These are phyloP conservation scores for Sinocyclocheilus anshuiensis DNA, from an alignment of 2,113 vertebrate species.

Conservation along the genomic window DNA sequence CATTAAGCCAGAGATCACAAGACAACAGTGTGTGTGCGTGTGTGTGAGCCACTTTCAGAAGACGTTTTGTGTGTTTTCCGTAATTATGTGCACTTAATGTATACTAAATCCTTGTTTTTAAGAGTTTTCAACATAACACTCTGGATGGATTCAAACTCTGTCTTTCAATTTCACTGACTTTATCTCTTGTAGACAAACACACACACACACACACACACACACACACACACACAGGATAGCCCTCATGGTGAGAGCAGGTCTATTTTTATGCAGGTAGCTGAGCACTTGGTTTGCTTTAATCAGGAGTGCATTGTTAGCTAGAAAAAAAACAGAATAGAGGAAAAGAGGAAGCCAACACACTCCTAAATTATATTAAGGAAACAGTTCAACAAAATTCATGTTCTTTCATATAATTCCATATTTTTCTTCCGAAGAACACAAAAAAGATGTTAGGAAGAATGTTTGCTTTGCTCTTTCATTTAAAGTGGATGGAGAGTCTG, in stretches of 20 bases:
- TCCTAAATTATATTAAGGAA: neutral
- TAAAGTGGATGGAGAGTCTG: neutral
- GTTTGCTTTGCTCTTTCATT: neutral
- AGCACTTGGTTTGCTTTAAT: constrained; percentile 55
- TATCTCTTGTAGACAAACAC: constrained; percentile 44
- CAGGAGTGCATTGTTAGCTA: constrained; percentile 53
- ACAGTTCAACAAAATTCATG: neutral
- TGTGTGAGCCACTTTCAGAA: neutral
- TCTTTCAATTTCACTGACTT: constrained; percentile 32
- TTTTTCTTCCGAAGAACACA: neutral
- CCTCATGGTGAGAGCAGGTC: constrained; percentile 50
- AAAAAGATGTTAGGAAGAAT: neutral
- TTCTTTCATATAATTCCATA: neutral
- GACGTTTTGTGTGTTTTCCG: neutral
- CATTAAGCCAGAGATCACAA: constrained; percentile 52
- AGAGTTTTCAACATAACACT: constrained; percentile 7
- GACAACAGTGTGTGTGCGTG: constrained; percentile 28
- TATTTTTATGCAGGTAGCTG: constrained; percentile 55
- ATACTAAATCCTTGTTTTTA: neutral
- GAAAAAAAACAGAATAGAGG: constrained; percentile 3
- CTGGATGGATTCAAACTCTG: neutral
- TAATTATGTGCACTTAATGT: neutral
- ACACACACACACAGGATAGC: constrained; percentile 25
- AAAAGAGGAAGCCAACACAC: neutral
- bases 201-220: constrained; percentile 21